Base-by-base conservation (phyloP, 2,113 vertebrate genomes). In the Ploceus nigricollis region DNA sequence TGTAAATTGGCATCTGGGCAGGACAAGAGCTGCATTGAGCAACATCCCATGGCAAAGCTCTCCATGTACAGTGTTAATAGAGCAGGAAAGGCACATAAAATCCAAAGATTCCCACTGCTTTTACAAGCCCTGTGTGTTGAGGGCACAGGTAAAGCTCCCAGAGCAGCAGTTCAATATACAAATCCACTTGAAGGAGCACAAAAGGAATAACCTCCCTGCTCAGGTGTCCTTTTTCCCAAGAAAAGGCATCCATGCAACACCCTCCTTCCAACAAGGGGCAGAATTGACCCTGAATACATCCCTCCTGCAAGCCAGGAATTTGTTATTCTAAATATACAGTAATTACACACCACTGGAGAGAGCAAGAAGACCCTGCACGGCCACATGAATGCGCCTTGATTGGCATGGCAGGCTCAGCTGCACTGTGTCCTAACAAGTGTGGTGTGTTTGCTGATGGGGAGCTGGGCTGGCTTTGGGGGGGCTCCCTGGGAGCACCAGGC, bases 31-130 rank as follows among this genome's bases (percentile, higher is more conserved):
- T 2, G 2, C 21, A 1, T 4, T 2, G 1, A 30, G 30, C 68
- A 83, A 7, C 1, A 19, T 14, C 61, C 53, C 73, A 11, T 7
- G 11, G 17, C 8, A 17, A 33, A 40, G 71, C 45, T 16, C 54
- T 51, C 11, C 4, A 3, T 3, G 1, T 1, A 23, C n/a, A 13
- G 39, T 1, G 7, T 9, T 37, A n/a, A 57, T 0, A 70, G 69
- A 70, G 42, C 22, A 5, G 78, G 56, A 57, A 71, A 87, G 15
- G 51, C 50, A 39, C 57, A 54, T 30, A 5, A 58, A 86, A 63
- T 15, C 65, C 79, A 50, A 42, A 70, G 22, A 68, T 45, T 15
- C 33, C 61, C 42, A 30, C 30, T 8, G 33, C 48, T 78, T 69
- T 60, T 44, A 51, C 37, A 60, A 79, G 60, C 23, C 72, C 15